Evolutionary conservation across 1,140 invertebrate genomes (phyloP), one percentile per base, ranked within the genome.

Genomic region (Drosophila persimilis): DNA sequence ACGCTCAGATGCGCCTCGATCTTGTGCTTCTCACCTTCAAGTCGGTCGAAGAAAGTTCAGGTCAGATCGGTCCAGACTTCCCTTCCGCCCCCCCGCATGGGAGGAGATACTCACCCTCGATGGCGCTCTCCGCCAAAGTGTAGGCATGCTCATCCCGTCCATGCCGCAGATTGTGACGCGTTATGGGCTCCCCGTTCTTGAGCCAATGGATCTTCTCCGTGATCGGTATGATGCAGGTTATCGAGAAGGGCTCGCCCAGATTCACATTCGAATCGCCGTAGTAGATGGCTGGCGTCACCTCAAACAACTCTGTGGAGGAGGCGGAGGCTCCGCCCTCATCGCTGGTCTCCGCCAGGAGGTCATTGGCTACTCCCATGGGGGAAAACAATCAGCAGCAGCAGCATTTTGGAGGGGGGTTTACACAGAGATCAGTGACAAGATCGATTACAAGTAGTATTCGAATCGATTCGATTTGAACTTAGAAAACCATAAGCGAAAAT

Each of bases 1-100:
- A 91, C 90, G 5, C 60, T 78, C 5, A 91, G 61, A 45, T 81
- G 86, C 15, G 90, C 90, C 73, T 91, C 89, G 52, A 91, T 91
- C 72, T 80, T 91, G 72, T 91, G 84, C 47, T 77, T 77, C 67
- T 91, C 90, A 86, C 90, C 90, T 91, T 86, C 48, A 58, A 59
- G 41, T 46, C 35, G 41, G 45, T 35, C 59, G 59, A 24, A 7
- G 54, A 24, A 56, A 24, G 35, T 48, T 56, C 51, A 57, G 47
- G 13, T 54, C 6, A 26, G 43, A n/a, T 11, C 29, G 22, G 17
- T 17, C 41, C 9, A 24, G 22, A 52, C 17, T 6, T 46, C 11
- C 54, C 17, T 17, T 17, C 17, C 17, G 17, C 17, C 35, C 50
- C 20, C 20, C 13, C 17, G 26, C n/a, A 7, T 22, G 5, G 24